phyloP scores from a whole-genome alignment of 2,888 invertebrate species.

The Acanthosepion lycidas region DNA sequence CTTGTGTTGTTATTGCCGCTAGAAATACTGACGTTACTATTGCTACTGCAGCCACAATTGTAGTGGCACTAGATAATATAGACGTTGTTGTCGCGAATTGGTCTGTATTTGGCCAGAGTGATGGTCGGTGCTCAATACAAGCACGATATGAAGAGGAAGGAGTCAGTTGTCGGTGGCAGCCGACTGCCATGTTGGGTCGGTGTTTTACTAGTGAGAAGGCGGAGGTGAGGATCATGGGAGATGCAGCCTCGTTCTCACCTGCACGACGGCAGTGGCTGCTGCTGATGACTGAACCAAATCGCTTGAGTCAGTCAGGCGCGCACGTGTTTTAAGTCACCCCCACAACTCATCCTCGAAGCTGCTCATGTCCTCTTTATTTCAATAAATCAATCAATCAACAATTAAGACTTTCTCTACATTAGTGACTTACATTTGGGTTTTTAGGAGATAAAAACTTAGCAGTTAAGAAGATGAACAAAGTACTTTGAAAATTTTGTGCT shows the following conservation, averaged over 20 bases:
- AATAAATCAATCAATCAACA: not conserved
- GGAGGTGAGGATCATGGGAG: conserved; percentile 39
- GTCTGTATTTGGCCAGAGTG: not conserved
- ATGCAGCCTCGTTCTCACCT: conserved; percentile 44
- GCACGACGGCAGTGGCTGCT: not conserved
- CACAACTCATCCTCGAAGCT: too few species aligned
- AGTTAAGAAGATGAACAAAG: too few species aligned
- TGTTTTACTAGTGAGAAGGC: conserved; percentile 6
- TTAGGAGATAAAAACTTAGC: too few species aligned
- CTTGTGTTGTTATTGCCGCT: not conserved
- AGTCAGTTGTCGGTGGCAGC: conserved; percentile 24
- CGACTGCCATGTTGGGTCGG: conserved; percentile 24
- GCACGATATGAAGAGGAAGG: not conserved
- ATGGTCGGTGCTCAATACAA: not conserved
- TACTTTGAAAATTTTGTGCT: not conserved
- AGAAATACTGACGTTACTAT: not conserved
- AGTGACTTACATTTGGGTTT: too few species aligned
- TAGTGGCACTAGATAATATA: not conserved
- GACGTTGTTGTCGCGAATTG: not conserved
- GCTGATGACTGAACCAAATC: not conserved
- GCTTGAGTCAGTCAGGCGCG: not conserved
- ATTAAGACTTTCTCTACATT: not conserved
- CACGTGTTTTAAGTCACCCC: not conserved
- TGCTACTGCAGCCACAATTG: not conserved
- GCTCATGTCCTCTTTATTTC: not conserved